These are phyloP conservation scores for Ophioninae sp. DNA, from an alignment of 2,888 invertebrate species.

Conservation along the genomic window DNA sequence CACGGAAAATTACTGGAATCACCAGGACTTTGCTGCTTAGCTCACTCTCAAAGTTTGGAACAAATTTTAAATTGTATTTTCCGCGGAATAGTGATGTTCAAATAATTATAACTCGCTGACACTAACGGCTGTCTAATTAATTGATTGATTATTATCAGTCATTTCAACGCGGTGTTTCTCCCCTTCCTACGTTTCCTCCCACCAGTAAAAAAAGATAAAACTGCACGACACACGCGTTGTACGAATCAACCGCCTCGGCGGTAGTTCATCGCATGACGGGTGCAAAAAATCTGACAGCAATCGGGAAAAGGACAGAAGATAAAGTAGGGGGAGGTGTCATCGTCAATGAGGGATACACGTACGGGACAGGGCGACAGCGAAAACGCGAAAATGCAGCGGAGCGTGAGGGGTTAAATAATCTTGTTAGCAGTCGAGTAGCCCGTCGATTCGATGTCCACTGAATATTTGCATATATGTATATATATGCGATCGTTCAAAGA, in stretches of 20 bases:
- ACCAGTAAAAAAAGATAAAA: neutral
- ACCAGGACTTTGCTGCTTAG: no score
- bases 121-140: no score
- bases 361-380: conserved; percentile 34
- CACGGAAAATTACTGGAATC: no score
- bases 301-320: neutral
- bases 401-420: conserved; percentile 78
- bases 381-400: conserved; percentile 65
- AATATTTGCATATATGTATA: conserved; percentile 37
- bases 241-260: neutral
- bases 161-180: neutral
- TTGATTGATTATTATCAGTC: no score
- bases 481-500: neutral
- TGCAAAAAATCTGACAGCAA: neutral
- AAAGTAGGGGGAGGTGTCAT: neutral
- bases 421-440: conserved; percentile 74
- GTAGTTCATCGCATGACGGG: neutral
- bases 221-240: neutral
- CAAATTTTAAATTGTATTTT: no score
- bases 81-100: no score
- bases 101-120: no score
- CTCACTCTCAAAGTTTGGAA: no score
- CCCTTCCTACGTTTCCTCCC: neutral
- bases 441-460: conserved; percentile 70
- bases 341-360: conserved; percentile 8